Conservation (phyloP, 2,888 invertebrate species). For the Dasysyrphus albostriatus region DNA sequence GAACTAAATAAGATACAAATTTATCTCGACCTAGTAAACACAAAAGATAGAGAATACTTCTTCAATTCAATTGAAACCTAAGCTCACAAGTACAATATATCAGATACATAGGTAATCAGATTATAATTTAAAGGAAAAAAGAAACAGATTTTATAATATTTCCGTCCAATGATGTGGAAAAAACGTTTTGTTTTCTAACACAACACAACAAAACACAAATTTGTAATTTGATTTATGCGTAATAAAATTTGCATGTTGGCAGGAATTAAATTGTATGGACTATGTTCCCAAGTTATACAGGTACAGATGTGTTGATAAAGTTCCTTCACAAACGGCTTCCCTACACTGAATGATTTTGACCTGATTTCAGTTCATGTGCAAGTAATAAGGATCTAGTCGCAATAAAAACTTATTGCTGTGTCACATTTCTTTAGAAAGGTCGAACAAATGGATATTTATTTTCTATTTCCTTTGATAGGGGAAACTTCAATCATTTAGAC, state of each 20-base stretch:
- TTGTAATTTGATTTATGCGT: neutral
- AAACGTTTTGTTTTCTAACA: neutral
- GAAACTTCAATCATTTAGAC: neutral
- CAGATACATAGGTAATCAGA: neutral
- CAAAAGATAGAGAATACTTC: too few species aligned
- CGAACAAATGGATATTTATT: neutral
- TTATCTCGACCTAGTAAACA: neutral
- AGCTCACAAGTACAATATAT: neutral
- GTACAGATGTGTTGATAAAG: neutral
- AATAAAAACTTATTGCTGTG: neutral
- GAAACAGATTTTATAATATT: conserved; percentile 4
- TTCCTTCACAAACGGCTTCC: neutral
- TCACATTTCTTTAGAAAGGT: neutral
- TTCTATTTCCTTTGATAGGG: neutral
- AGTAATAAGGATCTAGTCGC: neutral
- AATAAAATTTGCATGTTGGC: neutral
- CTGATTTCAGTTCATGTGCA: neutral
- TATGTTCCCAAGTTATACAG: neutral
- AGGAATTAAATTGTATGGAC: neutral
- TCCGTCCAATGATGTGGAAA: neutral
- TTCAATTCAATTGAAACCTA: neutral
- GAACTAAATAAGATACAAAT: neutral
- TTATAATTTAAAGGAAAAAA: conserved; percentile 1
- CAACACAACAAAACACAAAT: neutral
- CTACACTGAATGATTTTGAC: neutral